Conservation (phyloP, 92 coral and sea anemone genomes). For the Pocillopora meandrina region DNA sequence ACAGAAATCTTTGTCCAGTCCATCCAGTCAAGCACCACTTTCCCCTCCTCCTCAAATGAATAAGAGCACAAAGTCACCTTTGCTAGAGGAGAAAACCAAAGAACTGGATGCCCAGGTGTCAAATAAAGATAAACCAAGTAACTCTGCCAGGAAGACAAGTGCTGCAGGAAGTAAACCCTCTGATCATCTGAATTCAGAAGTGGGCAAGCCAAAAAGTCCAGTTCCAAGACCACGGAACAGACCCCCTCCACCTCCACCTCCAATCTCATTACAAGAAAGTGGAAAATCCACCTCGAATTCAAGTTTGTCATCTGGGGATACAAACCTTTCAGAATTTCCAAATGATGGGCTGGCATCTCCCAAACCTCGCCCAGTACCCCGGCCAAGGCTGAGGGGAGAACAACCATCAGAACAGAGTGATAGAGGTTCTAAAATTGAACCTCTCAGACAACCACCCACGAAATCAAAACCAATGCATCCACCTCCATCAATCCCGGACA, state of each 20-base stretch:
- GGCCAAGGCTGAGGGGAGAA: slow-evolving; percentile 40
- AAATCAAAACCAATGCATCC: slow-evolving; percentile 37
- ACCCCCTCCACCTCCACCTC: slow-evolving; percentile 92
- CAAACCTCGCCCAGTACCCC: slow-evolving; percentile 71
- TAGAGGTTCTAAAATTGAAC: slow-evolving; percentile 5
- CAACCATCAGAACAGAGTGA: slow-evolving; percentile 32
- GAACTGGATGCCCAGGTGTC: slow-evolving; percentile 8
- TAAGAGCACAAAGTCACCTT: neutral
- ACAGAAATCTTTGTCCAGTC: slow-evolving; percentile 14
- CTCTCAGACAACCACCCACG: slow-evolving; percentile 29
- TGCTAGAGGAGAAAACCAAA: neutral
- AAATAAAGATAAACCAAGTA: slow-evolving; percentile 20
- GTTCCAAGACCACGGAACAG: slow-evolving; percentile 82
- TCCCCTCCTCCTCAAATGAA: slow-evolving; percentile 16
- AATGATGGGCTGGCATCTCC: slow-evolving; percentile 51
- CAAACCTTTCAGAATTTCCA: slow-evolving; percentile 41
- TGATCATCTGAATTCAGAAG: slow-evolving; percentile 14
- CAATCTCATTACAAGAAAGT: slow-evolving; percentile 30
- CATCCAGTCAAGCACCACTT: slow-evolving; percentile 16
- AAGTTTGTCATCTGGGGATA: slow-evolving; percentile 43
- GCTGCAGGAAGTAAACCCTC: slow-evolving; percentile 26
- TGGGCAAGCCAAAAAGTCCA: slow-evolving; percentile 58
- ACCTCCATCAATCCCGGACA: slow-evolving; percentile 39
- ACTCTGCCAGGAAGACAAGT: slow-evolving; percentile 5
- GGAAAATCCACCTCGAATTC: slow-evolving; percentile 31